Conservation (phyloP, 2,888 invertebrate species). For the Apantesis nais region DNA sequence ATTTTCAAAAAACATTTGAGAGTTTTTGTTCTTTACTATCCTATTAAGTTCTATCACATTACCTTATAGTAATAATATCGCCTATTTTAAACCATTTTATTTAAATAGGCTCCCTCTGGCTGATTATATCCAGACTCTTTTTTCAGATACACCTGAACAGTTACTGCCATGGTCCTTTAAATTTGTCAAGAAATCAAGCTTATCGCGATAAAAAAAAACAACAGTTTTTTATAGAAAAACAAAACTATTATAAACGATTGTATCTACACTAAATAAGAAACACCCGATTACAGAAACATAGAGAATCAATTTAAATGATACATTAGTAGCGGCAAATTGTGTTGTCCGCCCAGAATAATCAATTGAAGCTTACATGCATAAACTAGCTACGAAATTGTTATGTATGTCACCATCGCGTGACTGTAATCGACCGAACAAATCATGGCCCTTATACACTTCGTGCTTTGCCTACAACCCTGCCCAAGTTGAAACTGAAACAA, state of each 20-base stretch:
- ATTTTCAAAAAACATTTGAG: background rate
- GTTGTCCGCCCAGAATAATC: slow-evolving; percentile 7
- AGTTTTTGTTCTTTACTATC: background rate
- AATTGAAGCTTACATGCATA: slow-evolving; percentile 28
- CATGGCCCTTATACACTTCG: slow-evolving; percentile 14
- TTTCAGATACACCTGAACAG: too few species aligned
- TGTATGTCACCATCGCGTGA: slow-evolving; percentile 39
- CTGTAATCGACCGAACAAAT: slow-evolving; percentile 29
- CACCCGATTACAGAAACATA: background rate
- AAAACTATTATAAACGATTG: background rate
- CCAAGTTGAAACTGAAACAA: background rate
- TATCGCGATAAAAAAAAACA: too few species aligned
- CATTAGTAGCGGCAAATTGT: slow-evolving; percentile 9
- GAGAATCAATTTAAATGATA: slow-evolving; percentile 1
- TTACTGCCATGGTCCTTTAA: too few species aligned
- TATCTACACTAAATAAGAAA: background rate
- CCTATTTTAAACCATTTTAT: too few species aligned
- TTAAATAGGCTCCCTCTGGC: too few species aligned
- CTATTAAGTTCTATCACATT: background rate
- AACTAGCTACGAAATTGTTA: slow-evolving; percentile 29
- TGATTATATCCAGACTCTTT: too few species aligned
- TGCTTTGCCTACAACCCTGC: background rate
- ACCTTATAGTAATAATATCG: background rate
- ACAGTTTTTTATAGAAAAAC: background rate
- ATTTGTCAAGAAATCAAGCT: too few species aligned